Evolutionary conservation across 92 coral and sea anemone species (phyloP).

Genomic region (Siderastrea siderea): DNA sequence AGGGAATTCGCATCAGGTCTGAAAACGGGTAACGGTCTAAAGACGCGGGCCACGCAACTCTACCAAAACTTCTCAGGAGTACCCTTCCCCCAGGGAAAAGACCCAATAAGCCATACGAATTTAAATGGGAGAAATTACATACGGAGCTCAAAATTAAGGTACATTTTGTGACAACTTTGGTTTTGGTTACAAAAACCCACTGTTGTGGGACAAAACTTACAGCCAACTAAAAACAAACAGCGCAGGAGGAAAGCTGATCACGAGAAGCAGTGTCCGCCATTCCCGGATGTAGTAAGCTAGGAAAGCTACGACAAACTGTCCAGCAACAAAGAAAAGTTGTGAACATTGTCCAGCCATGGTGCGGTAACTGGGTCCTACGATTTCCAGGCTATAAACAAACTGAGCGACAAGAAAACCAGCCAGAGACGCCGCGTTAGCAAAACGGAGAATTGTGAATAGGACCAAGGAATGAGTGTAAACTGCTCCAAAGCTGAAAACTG

Average conservation of each 20-base stretch:
- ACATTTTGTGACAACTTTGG: too few relatives aligned
- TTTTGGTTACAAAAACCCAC: too few relatives aligned
- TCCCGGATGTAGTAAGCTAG: conserved; percentile 69
- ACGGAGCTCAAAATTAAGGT: too few relatives aligned
- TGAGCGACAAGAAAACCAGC: conserved; percentile 75
- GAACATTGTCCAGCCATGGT: conserved; percentile 41
- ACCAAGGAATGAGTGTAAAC: conserved; percentile 77
- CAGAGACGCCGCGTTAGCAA: conserved; percentile 68
- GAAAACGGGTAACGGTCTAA: too few relatives aligned
- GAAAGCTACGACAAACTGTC: conserved; percentile 31
- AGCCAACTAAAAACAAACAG: conserved; percentile 46
- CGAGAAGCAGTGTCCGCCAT: conserved; percentile 66
- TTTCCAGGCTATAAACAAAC: conserved; percentile 75
- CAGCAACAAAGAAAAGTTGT: conserved; percentile 52
- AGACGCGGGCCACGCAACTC: too few relatives aligned
- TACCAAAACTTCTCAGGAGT: too few relatives aligned
- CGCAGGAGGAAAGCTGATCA: conserved; percentile 50
- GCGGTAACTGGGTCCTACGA: conserved; percentile 66
- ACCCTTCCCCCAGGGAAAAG: too few relatives aligned
- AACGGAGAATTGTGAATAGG: conserved; percentile 77
- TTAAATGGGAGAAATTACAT: too few relatives aligned
- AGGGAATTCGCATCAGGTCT: too few relatives aligned
- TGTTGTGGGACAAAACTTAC: conserved; percentile 27
- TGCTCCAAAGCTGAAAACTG: conserved; percentile 60
- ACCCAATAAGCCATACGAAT: too few relatives aligned